A percentile compares a stretch with the other conserved stretches of the same genome.
These are phyloP conservation scores for Tiliqua scincoides DNA, from an alignment of 2,113 vertebrate genomes.

Conservation along the genomic window DNA sequence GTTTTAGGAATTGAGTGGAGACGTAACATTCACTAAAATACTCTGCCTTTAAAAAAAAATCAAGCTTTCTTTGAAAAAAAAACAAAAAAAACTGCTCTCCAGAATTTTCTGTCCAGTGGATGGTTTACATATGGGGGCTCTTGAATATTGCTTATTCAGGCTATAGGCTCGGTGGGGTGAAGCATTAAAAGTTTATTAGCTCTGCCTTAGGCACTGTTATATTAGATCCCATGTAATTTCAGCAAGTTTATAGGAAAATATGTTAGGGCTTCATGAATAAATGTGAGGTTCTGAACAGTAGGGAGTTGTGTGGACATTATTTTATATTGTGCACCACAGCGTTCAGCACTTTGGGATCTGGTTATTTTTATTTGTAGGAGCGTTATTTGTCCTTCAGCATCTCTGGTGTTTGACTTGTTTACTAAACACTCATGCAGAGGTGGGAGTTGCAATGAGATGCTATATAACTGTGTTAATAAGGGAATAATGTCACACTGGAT, in stretches of 20 bases:
- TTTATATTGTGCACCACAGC: slow-evolving; percentile 36
- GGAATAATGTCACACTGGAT: slow-evolving; percentile 36
- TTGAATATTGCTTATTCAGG: slow-evolving; percentile 59
- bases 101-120: slow-evolving; percentile 50
- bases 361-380: slow-evolving; percentile 58
- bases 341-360: slow-evolving; percentile 30
- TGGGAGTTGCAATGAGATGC: slow-evolving; percentile 31
- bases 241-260: slow-evolving; percentile 53
- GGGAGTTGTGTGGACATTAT: slow-evolving; percentile 29
- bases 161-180: slow-evolving; percentile 43
- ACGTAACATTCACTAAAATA: slow-evolving; percentile 38
- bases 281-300: slow-evolving; percentile 43
- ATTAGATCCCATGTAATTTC: slow-evolving; percentile 63
- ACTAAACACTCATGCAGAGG: slow-evolving; percentile 37
- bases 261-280: slow-evolving; percentile 55
- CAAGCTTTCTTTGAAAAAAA: slow-evolving; percentile 8
- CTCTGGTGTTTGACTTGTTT: slow-evolving; percentile 46
- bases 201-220: slow-evolving; percentile 52
- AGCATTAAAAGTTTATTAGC: slow-evolving; percentile 57
- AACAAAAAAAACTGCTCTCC: no score
- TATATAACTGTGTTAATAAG: slow-evolving; percentile 53
- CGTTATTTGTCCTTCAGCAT: slow-evolving; percentile 48
- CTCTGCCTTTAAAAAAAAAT: neutral
- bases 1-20: slow-evolving; percentile 38
- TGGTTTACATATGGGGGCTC: slow-evolving; percentile 22